phyloP scores from a whole-genome alignment of 1,140 invertebrate species.

The Zaprionus gabonicus region DNA sequence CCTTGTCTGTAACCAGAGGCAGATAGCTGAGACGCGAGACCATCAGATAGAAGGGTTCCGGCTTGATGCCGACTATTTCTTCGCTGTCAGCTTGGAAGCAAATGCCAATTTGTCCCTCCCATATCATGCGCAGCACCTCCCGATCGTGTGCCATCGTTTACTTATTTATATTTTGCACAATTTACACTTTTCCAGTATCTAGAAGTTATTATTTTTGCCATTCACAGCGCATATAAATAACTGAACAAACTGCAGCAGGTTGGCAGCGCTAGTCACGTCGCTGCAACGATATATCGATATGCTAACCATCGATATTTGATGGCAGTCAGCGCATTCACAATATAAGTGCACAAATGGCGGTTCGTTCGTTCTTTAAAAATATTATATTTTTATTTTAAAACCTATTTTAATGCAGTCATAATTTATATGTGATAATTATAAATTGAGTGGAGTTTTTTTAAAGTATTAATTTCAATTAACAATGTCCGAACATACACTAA shows the following conservation, averaged over 20 bases:
- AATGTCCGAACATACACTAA: background rate
- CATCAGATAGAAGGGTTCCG: slow-evolving; percentile 97
- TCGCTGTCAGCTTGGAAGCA: slow-evolving; percentile 95
- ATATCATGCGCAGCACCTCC: slow-evolving; percentile 96
- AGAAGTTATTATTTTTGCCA: slow-evolving; percentile 40
- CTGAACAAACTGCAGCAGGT: background rate
- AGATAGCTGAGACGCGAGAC: slow-evolving; percentile 97
- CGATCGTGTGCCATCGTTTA: slow-evolving; percentile 93
- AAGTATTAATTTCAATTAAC: background rate
- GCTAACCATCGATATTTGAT: background rate
- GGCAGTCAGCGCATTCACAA: background rate
- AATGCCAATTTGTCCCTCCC: slow-evolving; percentile 97
- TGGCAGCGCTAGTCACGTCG: slow-evolving; percentile 28
- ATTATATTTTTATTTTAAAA: background rate
- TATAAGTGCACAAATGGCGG: background rate
- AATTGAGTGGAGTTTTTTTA: too few species aligned
- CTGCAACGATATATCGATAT: slow-evolving; percentile 10
- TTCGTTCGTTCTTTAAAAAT: background rate
- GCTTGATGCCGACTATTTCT: slow-evolving; percentile 94
- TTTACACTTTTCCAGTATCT: slow-evolving; percentile 24
- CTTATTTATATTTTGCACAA: slow-evolving; percentile 35
- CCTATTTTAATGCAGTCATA: background rate
- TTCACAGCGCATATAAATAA: slow-evolving; percentile 33
- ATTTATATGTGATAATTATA: too few species aligned
- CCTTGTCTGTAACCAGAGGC: slow-evolving; percentile 97